Base-by-base conservation (phyloP, 2,113 vertebrate species). In the Nibea coibor region DNA sequence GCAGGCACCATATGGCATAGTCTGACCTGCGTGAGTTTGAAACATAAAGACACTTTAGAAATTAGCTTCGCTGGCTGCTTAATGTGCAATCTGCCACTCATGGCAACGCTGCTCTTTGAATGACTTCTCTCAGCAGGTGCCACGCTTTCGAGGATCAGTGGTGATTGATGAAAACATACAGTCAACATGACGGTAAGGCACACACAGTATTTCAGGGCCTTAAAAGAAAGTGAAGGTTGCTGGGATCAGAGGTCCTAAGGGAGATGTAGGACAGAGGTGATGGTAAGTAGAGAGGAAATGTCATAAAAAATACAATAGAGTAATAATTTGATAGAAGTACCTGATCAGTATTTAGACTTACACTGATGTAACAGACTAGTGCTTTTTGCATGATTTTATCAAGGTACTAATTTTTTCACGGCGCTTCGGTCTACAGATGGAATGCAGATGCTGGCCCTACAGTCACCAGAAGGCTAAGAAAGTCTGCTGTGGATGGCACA, bases 71-170 rank as follows among this genome's bases (percentile, higher is more conserved):
- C 24, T 42, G 26, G 48, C 17, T 14, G 53, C 54, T 62, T 78
- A 5, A 83, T n/a, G 62, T 53, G 53, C 61, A 72, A 59, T 58
- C 61, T 82, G 45, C 14, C 28, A 42, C 31, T 3, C 47, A 51
- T 31, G 53, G 19, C 17, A 14, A 58, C 22, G 20, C 79, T 20
- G 26, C 39, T 39, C 24, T 69, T 14, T 68, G 16, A 35, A 48
- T 26, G 26, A 56, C 47, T 43, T 16, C 50, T 58, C 58, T 45
- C 61, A 66, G 15, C 57, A 19, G 35, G 17, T 26, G 39, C 42
- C 50, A 22, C 20, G 10, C 12, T 47, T 63, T 35, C 31, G 47
- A 56, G 14, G 20, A 47, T 31, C 47, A 39, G 5, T 17, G 39
- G 15, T 19, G 31, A 39, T 2, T 59, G 28, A 72, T 59, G 31